Conservation (phyloP, 2,888 invertebrate genomes). For the Nephrotoma appendiculata region DNA sequence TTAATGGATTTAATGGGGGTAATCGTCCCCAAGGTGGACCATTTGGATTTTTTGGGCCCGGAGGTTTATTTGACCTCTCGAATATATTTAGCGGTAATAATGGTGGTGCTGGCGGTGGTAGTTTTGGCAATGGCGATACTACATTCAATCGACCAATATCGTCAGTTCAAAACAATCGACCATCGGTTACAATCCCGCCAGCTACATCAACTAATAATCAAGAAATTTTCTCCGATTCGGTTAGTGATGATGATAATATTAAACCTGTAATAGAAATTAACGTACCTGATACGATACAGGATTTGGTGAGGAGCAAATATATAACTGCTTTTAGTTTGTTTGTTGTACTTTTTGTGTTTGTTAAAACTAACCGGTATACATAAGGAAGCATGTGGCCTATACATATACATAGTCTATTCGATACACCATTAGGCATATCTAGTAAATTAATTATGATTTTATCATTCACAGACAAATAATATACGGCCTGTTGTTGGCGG, state of each 20-base stretch:
- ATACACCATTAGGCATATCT: not conserved
- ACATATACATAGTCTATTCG: not conserved
- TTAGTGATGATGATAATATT: not conserved
- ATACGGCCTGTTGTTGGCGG: not conserved
- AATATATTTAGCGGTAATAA: not conserved
- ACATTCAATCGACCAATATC: not conserved
- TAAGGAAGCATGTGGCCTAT: not conserved
- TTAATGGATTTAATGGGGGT: not conserved
- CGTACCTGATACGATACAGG: conserved; percentile 1
- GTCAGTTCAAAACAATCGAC: not conserved
- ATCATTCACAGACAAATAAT: not conserved
- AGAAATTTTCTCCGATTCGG: conserved; percentile 2
- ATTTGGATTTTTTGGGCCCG: not conserved
- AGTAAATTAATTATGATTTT: not conserved
- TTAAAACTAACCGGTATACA: not conserved
- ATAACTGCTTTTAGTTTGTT: not conserved
- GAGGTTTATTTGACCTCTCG: not conserved
- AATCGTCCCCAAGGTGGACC: not conserved
- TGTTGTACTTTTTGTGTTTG: not conserved
- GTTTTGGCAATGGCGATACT: not conserved
- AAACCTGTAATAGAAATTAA: conserved; percentile 1
- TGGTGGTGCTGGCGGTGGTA: not conserved
- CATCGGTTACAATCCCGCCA: not conserved
- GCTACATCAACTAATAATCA: not conserved
- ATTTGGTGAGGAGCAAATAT: not conserved